phyloP scores from a whole-genome alignment of 30 jellyfish, hydroid and myxozoan genomes.

The Aurelia coerulea region DNA sequence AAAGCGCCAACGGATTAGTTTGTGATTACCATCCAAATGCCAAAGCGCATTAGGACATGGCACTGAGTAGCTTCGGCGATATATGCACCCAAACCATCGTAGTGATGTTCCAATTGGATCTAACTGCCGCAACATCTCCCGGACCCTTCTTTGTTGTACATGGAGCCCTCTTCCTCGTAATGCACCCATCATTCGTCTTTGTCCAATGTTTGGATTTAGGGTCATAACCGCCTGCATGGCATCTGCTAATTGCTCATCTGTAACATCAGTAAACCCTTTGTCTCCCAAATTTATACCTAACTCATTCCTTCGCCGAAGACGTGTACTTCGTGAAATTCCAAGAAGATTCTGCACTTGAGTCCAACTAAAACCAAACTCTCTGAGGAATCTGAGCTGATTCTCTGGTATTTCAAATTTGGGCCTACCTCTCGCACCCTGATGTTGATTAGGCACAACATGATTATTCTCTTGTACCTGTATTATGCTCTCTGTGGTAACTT shows the following conservation, averaged over 20 bases:
- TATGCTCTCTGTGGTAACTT: no score
- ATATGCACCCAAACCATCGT: not conserved
- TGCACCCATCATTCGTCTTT: constrained; percentile 28
- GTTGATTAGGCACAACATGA: no score
- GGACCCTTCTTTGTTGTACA: constrained; percentile 26
- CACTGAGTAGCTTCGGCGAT: constrained; percentile 13
- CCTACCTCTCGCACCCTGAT: not conserved
- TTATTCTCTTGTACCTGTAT: no score
- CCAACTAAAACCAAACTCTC: not conserved
- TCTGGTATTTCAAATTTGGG: not conserved
- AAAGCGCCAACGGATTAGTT: constrained; percentile 13
- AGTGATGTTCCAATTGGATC: constrained; percentile 28
- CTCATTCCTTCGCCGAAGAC: not conserved
- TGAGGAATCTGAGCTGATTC: not conserved
- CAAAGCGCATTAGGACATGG: constrained; percentile 26
- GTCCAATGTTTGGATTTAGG: constrained; percentile 22
- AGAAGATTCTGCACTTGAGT: not conserved
- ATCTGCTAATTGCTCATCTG: no score
- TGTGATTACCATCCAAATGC: constrained; percentile 31
- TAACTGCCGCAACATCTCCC: constrained; percentile 4
- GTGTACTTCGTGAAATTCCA: not conserved
- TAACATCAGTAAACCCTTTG: no score
- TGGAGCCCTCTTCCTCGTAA: constrained; percentile 18
- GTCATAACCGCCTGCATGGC: no score
- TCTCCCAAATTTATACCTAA: not conserved